A percentile compares a stretch with the other conserved stretches of the same genome.
Conservation (phyloP, 2,888 invertebrate species). For the Orthosia incerta region DNA sequence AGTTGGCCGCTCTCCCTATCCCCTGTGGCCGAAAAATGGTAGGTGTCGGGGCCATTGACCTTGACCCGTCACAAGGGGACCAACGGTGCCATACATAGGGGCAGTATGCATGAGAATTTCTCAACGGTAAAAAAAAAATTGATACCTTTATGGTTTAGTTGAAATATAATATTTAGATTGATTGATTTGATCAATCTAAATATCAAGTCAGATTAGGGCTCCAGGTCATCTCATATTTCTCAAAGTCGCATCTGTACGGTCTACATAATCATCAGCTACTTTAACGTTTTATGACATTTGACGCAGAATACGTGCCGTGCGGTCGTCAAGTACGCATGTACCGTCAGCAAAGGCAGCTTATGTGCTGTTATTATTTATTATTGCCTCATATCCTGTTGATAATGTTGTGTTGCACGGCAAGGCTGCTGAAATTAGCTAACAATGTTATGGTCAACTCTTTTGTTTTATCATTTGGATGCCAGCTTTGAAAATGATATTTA, state of each 20-base stretch:
- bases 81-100: no score
- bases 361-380: neutral
- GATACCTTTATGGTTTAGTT: no score
- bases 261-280: constrained; percentile 54
- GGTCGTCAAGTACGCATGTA: constrained; percentile 66
- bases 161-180: no score
- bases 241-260: constrained; percentile 31
- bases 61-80: no score
- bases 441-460: neutral
- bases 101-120: no score
- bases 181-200: no score
- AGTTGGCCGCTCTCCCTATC: no score
- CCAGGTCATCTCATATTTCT: neutral
- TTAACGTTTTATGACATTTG: constrained; percentile 70
- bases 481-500: no score
- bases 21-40: no score
- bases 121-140: no score
- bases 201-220: neutral
- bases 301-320: constrained; percentile 59
- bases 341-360: constrained; percentile 40
- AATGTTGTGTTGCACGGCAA: constrained; percentile 33
- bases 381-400: constrained; percentile 30
- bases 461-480: no score
- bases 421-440: constrained; percentile 12
- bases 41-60: no score